These are phyloP conservation scores for Xenotilapia caudafasciata DNA, from an alignment of 2,113 vertebrate genomes.

Conservation along the genomic window DNA sequence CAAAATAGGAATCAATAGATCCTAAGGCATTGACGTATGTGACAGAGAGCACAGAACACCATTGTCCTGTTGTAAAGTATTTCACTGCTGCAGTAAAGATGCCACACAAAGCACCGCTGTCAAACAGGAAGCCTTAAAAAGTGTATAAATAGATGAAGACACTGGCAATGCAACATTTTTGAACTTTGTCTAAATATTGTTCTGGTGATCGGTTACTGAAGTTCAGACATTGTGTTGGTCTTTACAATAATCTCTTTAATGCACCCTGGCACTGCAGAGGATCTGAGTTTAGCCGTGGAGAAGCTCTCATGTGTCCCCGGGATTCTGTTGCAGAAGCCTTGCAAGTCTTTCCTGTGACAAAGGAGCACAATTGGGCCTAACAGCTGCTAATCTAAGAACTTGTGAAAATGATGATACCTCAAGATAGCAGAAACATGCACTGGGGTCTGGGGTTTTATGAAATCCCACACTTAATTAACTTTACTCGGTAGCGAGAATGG, in stretches of 20 bases:
- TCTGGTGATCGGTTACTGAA: slow-evolving; percentile 36
- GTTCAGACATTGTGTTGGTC: slow-evolving; percentile 63
- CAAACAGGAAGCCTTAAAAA: neutral
- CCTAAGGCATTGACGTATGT: too few relatives aligned
- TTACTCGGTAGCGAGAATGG: slow-evolving; percentile 1
- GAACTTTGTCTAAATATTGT: slow-evolving; percentile 26
- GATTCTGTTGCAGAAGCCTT: slow-evolving; percentile 51
- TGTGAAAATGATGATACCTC: slow-evolving; percentile 50
- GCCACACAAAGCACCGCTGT: neutral
- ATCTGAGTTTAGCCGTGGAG: slow-evolving; percentile 63
- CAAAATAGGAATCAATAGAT: neutral
- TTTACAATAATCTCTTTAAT: slow-evolving; percentile 59
- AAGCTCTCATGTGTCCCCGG: slow-evolving; percentile 65
- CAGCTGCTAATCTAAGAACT: slow-evolving; percentile 59
- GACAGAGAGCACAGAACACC: neutral
- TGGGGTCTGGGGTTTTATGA: neutral
- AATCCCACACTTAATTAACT: slow-evolving; percentile 51
- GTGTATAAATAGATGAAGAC: slow-evolving; percentile 28
- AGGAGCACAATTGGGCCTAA: slow-evolving; percentile 37
- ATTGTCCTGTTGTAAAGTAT: neutral
- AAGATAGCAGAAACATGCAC: neutral
- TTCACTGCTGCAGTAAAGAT: neutral
- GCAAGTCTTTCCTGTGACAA: slow-evolving; percentile 64
- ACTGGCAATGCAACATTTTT: slow-evolving; percentile 9
- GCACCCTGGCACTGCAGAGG: slow-evolving; percentile 54